Evolutionary conservation across 2,113 vertebrate species (phyloP).

Genomic region (Zootoca vivipara): DNA sequence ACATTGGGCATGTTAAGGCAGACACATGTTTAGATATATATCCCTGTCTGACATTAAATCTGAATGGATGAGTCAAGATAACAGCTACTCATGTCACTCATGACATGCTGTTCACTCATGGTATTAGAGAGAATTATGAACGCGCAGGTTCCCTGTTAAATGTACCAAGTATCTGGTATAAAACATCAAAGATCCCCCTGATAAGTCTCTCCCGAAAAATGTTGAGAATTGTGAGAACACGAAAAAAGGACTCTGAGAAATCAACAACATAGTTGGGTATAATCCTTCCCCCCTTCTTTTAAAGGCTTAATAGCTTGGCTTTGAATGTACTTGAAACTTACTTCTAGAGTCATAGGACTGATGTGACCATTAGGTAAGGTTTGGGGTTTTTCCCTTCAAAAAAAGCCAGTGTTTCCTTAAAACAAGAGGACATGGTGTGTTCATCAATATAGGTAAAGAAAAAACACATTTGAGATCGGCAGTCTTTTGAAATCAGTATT

Average conservation of each 20-base stretch:
- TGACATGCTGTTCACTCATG: rapidly evolving
- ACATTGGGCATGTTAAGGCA: neutral
- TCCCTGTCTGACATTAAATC: constrained; percentile 2
- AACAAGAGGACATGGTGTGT: neutral
- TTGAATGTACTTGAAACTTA: neutral
- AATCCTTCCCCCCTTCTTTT: neutral
- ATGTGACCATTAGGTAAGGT: neutral
- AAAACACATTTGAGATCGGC: neutral
- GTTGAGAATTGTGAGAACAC: neutral
- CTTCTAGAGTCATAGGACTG: neutral
- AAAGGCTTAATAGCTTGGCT: neutral
- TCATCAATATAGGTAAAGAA: neutral
- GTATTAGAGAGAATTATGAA: rapidly evolving
- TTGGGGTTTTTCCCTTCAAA: too few relatives aligned
- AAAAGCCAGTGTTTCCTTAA: neutral
- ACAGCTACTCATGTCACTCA: rapidly evolving
- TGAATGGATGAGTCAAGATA: neutral
- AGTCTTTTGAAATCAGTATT: neutral
- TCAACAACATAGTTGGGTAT: rapidly evolving
- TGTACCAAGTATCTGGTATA: rapidly evolving
- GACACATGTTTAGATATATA: neutral
- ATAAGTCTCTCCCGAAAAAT: neutral
- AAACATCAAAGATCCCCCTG: neutral
- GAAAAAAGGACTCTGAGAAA: rapidly evolving
- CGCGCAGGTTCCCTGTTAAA: rapidly evolving